Evolutionary conservation across 1,140 invertebrate species (phyloP).

Genomic region (Phthorimaea operculella): DNA sequence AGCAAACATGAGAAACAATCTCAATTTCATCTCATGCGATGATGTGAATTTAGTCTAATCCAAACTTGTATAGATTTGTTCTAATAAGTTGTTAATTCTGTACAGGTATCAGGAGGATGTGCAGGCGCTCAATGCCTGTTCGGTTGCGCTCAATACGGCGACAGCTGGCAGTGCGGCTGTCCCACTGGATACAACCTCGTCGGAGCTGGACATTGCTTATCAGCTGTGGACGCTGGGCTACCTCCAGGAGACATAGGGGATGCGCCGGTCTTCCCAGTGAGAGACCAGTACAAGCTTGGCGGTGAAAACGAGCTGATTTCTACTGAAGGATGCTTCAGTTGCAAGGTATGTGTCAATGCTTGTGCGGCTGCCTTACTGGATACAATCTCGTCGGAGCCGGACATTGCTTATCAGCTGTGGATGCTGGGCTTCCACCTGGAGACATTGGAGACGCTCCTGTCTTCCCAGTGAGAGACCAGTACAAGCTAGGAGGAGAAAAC

Average conservation of each 20-base stretch:
- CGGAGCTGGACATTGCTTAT: conserved; percentile 83
- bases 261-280: conserved; percentile 75
- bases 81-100: too few species aligned
- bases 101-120: conserved; percentile 76
- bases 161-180: conserved; percentile 80
- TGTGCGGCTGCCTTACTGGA: conserved; percentile 84
- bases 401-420: conserved; percentile 84
- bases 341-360: conserved; percentile 72
- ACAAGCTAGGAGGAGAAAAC: conserved; percentile 64
- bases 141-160: conserved; percentile 76
- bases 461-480: conserved; percentile 70
- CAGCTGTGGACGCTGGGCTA: conserved; percentile 77
- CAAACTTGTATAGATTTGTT: too few species aligned
- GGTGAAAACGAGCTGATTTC: conserved; percentile 79
- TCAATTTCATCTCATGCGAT: too few species aligned
- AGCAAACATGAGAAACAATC: too few species aligned
- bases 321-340: conserved; percentile 91
- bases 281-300: conserved; percentile 49
- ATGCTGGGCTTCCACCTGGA: conserved; percentile 71
- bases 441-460: conserved; percentile 77
- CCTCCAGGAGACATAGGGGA: conserved; percentile 75
- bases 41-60: too few species aligned
- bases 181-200: conserved; percentile 83
- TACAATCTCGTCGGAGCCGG: conserved; percentile 83
- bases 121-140: conserved; percentile 79